phyloP scores from a whole-genome alignment of 2,888 invertebrate genomes.

The Drosophila multiciliata region DNA sequence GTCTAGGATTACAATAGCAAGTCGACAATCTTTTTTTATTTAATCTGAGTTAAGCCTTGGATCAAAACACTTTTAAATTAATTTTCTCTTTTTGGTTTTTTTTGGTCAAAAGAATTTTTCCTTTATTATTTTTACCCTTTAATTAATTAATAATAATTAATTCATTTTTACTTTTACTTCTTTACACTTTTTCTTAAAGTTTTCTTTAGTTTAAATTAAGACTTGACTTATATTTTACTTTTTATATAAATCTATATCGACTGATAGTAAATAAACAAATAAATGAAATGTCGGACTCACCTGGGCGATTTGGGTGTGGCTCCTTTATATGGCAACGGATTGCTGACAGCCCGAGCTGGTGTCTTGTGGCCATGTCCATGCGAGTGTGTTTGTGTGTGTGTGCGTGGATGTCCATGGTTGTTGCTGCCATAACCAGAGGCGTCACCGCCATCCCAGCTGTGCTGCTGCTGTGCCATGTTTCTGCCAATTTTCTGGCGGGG shows the following conservation, averaged over 20 bases:
- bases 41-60: neutral
- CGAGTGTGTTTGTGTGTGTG: constrained; percentile 33
- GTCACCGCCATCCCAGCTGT: constrained; percentile 77
- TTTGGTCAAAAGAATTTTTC: neutral
- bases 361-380: constrained; percentile 57
- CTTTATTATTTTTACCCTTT: neutral
- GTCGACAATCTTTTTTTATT: neutral
- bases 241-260: neutral
- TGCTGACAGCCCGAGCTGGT: constrained; percentile 73
- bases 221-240: neutral
- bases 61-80: neutral
- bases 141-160: too few relatives aligned
- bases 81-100: neutral
- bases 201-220: neutral
- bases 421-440: constrained; percentile 32
- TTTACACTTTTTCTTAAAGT: neutral
- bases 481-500: constrained; percentile 21
- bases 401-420: constrained; percentile 46
- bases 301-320: constrained; percentile 83
- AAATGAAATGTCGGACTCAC: constrained; percentile 59
- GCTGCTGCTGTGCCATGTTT: constrained; percentile 73
- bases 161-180: neutral
- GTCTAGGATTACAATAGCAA: neutral
- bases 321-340: constrained; percentile 80
- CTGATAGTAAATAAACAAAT: neutral